Evolutionary conservation across 2,797 vertebrate species (phyloP).

Genomic region (Tiaroga cobitis): DNA sequence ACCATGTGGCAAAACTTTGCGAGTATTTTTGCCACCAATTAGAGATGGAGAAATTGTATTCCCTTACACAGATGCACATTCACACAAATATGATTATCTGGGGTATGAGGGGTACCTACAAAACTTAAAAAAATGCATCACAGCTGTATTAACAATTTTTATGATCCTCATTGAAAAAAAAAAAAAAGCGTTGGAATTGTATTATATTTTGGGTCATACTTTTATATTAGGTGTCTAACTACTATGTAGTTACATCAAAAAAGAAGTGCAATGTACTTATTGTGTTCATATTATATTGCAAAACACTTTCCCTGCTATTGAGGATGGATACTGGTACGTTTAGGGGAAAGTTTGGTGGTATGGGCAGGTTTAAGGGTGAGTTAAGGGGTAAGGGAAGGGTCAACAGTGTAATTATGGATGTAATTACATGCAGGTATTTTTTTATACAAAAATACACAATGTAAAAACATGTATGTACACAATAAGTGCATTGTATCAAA

Average conservation of each 20-base stretch:
- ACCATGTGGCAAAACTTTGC: slow-evolving; percentile 24
- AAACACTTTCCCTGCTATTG: background rate
- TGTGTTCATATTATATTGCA: background rate
- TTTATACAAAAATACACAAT: too few relatives aligned
- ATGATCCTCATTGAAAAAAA: background rate
- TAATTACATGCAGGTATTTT: background rate
- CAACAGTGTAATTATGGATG: background rate
- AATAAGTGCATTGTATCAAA: background rate
- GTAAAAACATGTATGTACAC: background rate
- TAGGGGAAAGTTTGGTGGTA: background rate
- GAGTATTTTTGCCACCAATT: slow-evolving; percentile 71
- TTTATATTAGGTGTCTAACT: background rate
- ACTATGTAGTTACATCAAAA: background rate
- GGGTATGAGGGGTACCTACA: slow-evolving; percentile 52
- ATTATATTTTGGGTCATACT: background rate
- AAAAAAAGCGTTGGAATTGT: background rate
- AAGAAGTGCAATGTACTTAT: background rate
- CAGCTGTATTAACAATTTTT: slow-evolving; percentile 57
- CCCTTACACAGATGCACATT: slow-evolving; percentile 19
- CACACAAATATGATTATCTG: slow-evolving; percentile 51
- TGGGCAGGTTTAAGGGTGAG: too few relatives aligned
- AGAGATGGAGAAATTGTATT: slow-evolving; percentile 60
- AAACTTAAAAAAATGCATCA: slow-evolving; percentile 61
- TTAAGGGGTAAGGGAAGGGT: background rate
- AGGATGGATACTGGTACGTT: background rate